These are phyloP conservation scores for Rhea pennata DNA, from an alignment of 2,113 vertebrate genomes.

Conservation along the genomic window DNA sequence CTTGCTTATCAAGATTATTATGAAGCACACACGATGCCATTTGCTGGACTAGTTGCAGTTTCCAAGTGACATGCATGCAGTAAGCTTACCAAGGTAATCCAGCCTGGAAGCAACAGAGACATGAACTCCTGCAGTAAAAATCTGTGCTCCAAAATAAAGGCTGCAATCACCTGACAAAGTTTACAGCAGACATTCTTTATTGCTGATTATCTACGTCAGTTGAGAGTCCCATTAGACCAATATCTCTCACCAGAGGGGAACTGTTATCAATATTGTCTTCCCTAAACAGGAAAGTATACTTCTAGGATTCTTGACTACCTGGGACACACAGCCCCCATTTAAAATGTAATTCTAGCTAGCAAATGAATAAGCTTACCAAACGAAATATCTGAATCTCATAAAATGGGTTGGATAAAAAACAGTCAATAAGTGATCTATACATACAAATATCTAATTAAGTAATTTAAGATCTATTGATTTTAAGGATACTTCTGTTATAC, in stretches of 20 bases:
- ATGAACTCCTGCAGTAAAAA: not conserved
- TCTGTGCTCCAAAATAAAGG: not conserved
- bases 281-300: not conserved
- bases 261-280: not conserved
- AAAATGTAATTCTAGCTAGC: not conserved
- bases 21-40: accelerated
- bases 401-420: not conserved
- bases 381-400: not conserved
- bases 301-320: not conserved
- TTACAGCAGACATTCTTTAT: not conserved
- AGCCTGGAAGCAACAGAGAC: not conserved
- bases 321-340: not conserved
- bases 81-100: not conserved
- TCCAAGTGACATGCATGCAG: not conserved
- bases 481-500: not conserved
- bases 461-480: not conserved
- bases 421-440: not conserved
- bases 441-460: not conserved
- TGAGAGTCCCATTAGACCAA: not conserved
- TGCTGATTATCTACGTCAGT: not conserved
- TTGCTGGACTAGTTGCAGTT: not conserved
- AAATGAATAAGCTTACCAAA: not conserved
- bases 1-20: not conserved
- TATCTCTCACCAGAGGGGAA: not conserved
- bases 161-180: not conserved